Conservation (phyloP, 1,140 invertebrate genomes). For the Drosophila ambigua region DNA sequence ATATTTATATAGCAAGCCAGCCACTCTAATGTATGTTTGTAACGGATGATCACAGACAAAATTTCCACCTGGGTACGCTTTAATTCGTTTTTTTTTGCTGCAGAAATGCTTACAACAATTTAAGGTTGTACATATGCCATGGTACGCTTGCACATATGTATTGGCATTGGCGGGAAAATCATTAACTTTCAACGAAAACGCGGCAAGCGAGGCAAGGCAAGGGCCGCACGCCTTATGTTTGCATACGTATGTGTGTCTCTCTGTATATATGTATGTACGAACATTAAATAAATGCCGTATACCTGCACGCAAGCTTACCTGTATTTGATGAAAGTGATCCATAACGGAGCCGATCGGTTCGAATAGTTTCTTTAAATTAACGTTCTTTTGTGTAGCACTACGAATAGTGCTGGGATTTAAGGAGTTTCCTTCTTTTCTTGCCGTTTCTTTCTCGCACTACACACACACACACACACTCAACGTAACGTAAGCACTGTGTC, state of each 20-base stretch:
- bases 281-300: constrained; percentile 35
- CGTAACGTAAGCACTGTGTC: constrained; percentile 23
- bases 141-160: constrained; percentile 17
- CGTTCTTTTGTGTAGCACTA: no score
- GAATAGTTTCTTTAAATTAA: constrained; percentile 6
- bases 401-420: no score
- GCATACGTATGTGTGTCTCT: constrained; percentile 9
- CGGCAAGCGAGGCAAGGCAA: constrained; percentile 20
- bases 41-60: constrained; percentile 34
- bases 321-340: constrained; percentile 84
- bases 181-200: constrained; percentile 33
- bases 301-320: constrained; percentile 75
- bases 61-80: constrained; percentile 26
- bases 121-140: no score
- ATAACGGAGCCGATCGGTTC: constrained; percentile 51
- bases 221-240: constrained; percentile 8
- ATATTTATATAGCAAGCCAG: constrained; percentile 7
- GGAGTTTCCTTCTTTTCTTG: constrained; percentile 18
- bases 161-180: constrained; percentile 67
- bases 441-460: constrained; percentile 44
- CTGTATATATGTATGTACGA: constrained; percentile 24
- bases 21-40: constrained; percentile 30
- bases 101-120: no score
- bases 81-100: no score
- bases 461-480: constrained; percentile 48